Percentiles rank a stretch among this genome's conserved stretches.
These are phyloP conservation scores for Tragelaphus imberbis DNA, from an alignment of 2,113 vertebrate genomes.

Conservation along the genomic window DNA sequence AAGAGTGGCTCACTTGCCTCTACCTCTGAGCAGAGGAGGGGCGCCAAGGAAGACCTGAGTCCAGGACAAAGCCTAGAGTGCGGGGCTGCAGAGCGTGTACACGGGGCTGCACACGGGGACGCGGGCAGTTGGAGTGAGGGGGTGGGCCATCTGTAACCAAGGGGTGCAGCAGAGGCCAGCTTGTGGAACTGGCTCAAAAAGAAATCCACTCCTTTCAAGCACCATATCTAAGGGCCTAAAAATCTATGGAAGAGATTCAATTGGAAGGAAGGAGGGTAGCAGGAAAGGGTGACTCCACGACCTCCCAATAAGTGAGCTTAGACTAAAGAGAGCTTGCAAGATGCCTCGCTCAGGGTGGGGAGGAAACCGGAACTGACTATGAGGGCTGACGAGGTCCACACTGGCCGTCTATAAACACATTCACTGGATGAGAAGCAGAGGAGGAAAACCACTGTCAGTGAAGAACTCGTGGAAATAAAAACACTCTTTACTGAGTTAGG, in stretches of 20 bases:
- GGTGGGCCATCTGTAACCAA: neutral
- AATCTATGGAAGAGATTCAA: neutral
- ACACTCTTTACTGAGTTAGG: neutral
- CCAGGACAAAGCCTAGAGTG: neutral
- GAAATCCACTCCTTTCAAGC: neutral
- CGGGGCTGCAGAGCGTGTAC: neutral
- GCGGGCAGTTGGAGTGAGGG: too few relatives aligned
- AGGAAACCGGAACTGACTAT: neutral
- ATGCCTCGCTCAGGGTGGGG: neutral
- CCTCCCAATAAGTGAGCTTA: neutral
- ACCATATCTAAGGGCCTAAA: neutral
- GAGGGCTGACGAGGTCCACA: neutral
- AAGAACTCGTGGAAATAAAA: neutral
- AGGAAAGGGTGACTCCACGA: neutral
- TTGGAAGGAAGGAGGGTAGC: neutral
- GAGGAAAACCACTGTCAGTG: neutral
- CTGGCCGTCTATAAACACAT: neutral
- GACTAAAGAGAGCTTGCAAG: neutral
- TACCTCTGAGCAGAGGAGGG: neutral
- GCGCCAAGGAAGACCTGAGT: neutral
- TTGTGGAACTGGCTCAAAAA: neutral
- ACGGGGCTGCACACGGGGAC: rapidly evolving
- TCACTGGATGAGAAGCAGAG: neutral
- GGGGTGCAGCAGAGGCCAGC: neutral
- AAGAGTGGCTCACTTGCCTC: neutral